These are phyloP conservation scores for Salminus brasiliensis DNA, from an alignment of 2,113 vertebrate genomes.

Conservation along the genomic window DNA sequence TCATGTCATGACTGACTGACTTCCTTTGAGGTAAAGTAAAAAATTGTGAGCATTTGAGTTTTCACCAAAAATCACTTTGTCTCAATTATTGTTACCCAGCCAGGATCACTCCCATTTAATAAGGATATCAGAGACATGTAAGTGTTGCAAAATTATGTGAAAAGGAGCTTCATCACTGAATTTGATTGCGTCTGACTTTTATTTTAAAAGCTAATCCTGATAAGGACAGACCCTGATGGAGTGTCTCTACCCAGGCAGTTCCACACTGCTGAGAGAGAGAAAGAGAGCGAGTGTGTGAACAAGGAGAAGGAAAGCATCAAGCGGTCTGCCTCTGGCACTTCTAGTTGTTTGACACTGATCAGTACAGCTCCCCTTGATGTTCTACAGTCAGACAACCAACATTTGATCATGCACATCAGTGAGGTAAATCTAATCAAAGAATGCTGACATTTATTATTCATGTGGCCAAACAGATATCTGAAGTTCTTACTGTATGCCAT, in stretches of 20 bases:
- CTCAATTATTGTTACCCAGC: too few relatives aligned
- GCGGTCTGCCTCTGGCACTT: constrained; percentile 83
- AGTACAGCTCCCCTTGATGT: constrained; percentile 81
- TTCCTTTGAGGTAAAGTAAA: too few relatives aligned
- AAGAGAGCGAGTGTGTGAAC: neutral
- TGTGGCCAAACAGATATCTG: too few relatives aligned
- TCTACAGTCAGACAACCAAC: constrained; percentile 83
- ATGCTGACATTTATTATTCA: neutral
- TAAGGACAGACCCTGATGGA: constrained; percentile 84
- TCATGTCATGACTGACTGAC: too few relatives aligned
- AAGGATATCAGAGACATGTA: too few relatives aligned
- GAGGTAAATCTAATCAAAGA: neutral
- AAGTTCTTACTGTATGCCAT: too few relatives aligned
- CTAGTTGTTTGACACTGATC: constrained; percentile 80
- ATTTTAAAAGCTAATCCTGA: constrained; percentile 80
- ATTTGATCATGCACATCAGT: constrained; percentile 84
- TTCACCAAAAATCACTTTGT: too few relatives aligned
- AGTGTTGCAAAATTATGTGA: too few relatives aligned
- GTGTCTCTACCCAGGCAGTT: constrained; percentile 83
- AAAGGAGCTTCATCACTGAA: too few relatives aligned
- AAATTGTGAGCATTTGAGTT: too few relatives aligned
- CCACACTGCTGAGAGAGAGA: constrained; percentile 72
- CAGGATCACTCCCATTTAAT: too few relatives aligned
- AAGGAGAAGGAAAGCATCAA: constrained; percentile 50
- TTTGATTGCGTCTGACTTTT: constrained; percentile 33